These are phyloP conservation scores for Enteromius argenteus DNA, from an alignment of 2,797 vertebrate species.

Conservation along the genomic window DNA sequence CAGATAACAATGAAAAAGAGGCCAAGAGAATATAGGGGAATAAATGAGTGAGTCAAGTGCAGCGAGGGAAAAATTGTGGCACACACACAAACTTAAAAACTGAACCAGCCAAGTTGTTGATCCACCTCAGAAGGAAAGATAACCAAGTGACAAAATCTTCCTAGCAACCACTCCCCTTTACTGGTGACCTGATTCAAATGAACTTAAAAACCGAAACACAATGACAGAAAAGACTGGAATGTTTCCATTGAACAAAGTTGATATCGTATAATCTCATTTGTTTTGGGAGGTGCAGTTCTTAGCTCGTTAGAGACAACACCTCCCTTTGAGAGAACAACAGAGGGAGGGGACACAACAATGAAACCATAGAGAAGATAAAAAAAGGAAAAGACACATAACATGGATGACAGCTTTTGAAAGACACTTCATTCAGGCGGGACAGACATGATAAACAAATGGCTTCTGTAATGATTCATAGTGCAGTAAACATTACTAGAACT, in stretches of 20 bases:
- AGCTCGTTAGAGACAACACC: conserved; percentile 25
- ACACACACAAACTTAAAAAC: not conserved
- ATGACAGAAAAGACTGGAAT: conserved; percentile 31
- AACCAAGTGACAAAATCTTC: not conserved
- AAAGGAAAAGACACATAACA: not conserved
- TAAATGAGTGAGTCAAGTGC: not conserved
- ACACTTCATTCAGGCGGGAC: not conserved
- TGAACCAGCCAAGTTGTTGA: not conserved
- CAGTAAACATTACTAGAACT: not conserved
- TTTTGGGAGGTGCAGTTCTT: conserved; percentile 27
- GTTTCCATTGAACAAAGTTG: conserved; percentile 16
- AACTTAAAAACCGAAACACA: not conserved
- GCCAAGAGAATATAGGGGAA: not conserved
- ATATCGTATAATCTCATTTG: not conserved
- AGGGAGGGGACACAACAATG: not conserved
- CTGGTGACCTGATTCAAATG: conserved; percentile 7
- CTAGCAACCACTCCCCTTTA: not conserved
- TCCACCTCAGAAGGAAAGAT: not conserved
- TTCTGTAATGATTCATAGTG: not conserved
- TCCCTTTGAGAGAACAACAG: conserved; percentile 10
- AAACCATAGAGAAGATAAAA: conserved; percentile 3
- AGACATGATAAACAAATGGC: not conserved
- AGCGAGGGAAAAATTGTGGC: not conserved
- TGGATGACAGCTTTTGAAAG: not conserved
- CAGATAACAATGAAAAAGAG: not conserved